Evolutionary conservation across 2,113 vertebrate species (phyloP).

Genomic region (Nerophis ophidion): DNA sequence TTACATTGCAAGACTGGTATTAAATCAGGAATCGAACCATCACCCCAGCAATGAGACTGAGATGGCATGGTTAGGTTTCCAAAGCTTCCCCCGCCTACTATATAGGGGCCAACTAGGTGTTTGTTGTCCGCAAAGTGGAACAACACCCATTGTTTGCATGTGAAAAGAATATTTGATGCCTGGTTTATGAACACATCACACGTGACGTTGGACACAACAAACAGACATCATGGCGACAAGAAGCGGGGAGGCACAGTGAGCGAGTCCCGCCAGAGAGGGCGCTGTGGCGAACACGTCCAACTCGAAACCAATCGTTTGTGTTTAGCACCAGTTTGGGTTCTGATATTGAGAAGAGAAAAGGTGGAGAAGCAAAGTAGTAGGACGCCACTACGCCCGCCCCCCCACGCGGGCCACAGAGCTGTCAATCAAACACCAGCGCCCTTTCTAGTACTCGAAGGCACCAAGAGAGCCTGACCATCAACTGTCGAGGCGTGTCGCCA

Average conservation of each 20-base stretch:
- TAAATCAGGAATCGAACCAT: too few relatives aligned
- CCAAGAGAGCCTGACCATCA: neutral
- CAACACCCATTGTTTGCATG: too few relatives aligned
- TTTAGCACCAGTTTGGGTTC: slow-evolving; percentile 79
- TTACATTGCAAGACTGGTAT: too few relatives aligned
- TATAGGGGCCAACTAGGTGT: too few relatives aligned
- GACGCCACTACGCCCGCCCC: too few relatives aligned
- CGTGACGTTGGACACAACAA: slow-evolving; percentile 39
- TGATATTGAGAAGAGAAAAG: slow-evolving; percentile 82
- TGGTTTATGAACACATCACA: neutral
- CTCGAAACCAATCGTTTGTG: slow-evolving; percentile 64
- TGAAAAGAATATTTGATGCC: too few relatives aligned
- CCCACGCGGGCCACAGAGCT: slow-evolving; percentile 14
- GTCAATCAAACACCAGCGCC: slow-evolving; percentile 19
- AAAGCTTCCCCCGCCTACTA: too few relatives aligned
- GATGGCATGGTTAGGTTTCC: too few relatives aligned
- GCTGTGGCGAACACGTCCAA: slow-evolving; percentile 59
- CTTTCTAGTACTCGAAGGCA: neutral
- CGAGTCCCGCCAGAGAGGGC: slow-evolving; percentile 57
- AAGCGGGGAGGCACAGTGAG: slow-evolving; percentile 45
- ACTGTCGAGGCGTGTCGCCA: slow-evolving; percentile 28
- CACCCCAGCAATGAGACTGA: too few relatives aligned
- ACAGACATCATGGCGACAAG: slow-evolving; percentile 21
- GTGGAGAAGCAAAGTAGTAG: slow-evolving; percentile 18
- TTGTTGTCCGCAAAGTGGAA: too few relatives aligned